A percentile compares a stretch with the other conserved stretches of the same genome.
Conservation (phyloP, 35 echinoderm and acorn worm species). For the Ophioderma brevispina region DNA sequence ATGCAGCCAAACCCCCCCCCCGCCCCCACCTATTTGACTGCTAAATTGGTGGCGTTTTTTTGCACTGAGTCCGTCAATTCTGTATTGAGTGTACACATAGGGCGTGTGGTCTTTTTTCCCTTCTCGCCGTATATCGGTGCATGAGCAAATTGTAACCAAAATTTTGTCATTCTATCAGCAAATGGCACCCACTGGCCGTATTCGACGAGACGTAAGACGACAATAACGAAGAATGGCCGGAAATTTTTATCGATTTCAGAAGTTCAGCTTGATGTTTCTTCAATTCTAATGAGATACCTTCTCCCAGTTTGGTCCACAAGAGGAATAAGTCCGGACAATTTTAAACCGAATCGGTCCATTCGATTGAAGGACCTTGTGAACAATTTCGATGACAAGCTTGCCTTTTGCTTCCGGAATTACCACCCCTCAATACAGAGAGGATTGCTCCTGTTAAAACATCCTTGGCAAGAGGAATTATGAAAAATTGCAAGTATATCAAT, state of each 20-base stretch:
- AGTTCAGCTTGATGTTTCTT: constrained; percentile 82
- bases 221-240: constrained; percentile 93
- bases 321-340: constrained; percentile 98
- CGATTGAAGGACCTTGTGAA: constrained; percentile 98
- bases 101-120: no score
- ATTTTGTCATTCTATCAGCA: constrained; percentile 22
- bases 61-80: no score
- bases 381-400: constrained; percentile 99
- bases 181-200: constrained; percentile 94
- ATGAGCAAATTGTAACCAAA: constrained; percentile 3
- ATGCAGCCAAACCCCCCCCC: no score
- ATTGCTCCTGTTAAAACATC: constrained; percentile 96
- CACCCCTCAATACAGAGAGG: constrained; percentile 90
- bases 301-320: constrained; percentile 83
- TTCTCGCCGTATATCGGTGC: neutral
- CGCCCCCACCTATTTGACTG: no score
- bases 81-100: no score
- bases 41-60: no score
- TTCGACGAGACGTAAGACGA: constrained; percentile 89
- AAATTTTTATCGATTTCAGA: constrained; percentile 98
- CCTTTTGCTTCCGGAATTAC: constrained; percentile 98
- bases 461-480: constrained; percentile 99
- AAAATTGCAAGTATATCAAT: constrained; percentile 99
- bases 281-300: constrained; percentile 92
- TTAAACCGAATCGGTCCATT: constrained; percentile 88